Evolutionary conservation across 2,113 vertebrate genomes (phyloP).

Genomic region (Phrynocephalus versicolor): DNA sequence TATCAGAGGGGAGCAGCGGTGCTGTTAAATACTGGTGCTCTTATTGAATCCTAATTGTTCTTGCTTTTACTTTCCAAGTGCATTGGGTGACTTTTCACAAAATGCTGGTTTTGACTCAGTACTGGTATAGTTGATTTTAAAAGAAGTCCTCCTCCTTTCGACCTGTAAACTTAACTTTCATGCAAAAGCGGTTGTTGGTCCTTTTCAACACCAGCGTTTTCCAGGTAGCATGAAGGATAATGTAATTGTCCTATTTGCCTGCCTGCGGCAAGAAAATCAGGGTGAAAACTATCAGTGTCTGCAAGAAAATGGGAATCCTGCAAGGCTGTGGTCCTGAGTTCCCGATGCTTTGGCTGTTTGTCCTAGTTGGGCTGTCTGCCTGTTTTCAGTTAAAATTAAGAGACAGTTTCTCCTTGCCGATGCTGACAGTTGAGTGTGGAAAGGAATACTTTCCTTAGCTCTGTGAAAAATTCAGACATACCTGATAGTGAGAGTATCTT

Average conservation of each 20-base stretch:
- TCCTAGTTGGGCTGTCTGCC: neutral
- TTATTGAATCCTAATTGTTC: conserved; percentile 19
- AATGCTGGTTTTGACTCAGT: conserved; percentile 29
- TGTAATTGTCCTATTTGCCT: conserved; percentile 34
- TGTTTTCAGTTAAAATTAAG: conserved; percentile 44
- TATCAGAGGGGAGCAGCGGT: conserved; percentile 11
- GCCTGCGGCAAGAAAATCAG: conserved; percentile 33
- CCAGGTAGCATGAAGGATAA: conserved; percentile 40
- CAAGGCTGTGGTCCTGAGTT: conserved; percentile 9
- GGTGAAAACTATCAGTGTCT: neutral
- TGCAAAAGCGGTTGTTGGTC: conserved; percentile 35
- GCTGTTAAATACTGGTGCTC: neutral
- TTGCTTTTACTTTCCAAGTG: conserved; percentile 19
- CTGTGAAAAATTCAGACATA: conserved; percentile 6
- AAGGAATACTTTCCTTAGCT: conserved; percentile 18
- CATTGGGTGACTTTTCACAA: neutral
- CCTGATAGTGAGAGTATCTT: neutral
- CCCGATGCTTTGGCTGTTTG: conserved; percentile 17
- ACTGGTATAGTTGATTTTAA: conserved; percentile 39
- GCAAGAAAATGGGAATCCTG: conserved; percentile 2
- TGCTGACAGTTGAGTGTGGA: conserved; percentile 3
- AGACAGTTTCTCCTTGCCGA: neutral
- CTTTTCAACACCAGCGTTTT: conserved; percentile 44
- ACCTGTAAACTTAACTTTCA: conserved; percentile 38
- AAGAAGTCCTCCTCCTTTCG: neutral